Evolutionary conservation across 2,888 invertebrate genomes (phyloP).

Genomic region (Metalampra italica): DNA sequence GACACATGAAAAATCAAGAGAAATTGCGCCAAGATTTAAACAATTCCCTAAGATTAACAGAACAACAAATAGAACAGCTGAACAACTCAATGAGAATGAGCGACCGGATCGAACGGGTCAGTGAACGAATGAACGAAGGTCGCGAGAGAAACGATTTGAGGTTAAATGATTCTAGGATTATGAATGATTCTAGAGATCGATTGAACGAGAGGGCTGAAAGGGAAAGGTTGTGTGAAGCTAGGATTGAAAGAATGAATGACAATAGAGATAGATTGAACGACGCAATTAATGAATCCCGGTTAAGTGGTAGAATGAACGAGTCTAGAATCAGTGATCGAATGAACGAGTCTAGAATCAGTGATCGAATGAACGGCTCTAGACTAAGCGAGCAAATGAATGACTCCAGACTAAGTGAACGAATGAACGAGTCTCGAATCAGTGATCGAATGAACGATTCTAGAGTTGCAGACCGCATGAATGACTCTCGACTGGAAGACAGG

Average conservation of each 20-base stretch:
- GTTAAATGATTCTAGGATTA: slow-evolving; percentile 20
- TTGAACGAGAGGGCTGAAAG: slow-evolving; percentile 16
- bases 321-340: slow-evolving; percentile 21
- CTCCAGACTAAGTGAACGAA: slow-evolving; percentile 25
- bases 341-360: slow-evolving; percentile 25
- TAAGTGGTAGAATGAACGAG: slow-evolving; percentile 26
- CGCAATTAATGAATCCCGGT: slow-evolving; percentile 19
- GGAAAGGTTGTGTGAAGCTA: slow-evolving; percentile 28
- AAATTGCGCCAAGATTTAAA: slow-evolving; percentile 45
- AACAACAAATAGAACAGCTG: slow-evolving; percentile 41
- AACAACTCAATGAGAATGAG: slow-evolving; percentile 35
- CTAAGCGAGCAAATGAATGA: slow-evolving; percentile 22
- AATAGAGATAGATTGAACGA: slow-evolving; percentile 23
- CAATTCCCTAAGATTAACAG: slow-evolving; percentile 35
- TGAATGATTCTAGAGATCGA: slow-evolving; percentile 22
- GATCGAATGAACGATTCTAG: slow-evolving; percentile 39
- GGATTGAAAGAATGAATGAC: slow-evolving; percentile 33
- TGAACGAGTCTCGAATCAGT: slow-evolving; percentile 24
- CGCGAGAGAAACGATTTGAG: slow-evolving; percentile 13
- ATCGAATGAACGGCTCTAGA: slow-evolving; percentile 23
- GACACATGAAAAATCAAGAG: slow-evolving; percentile 51
- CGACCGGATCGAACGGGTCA: slow-evolving; percentile 6
- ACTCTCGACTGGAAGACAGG: slow-evolving; percentile 35
- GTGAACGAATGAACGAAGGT: slow-evolving; percentile 17
- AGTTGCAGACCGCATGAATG: slow-evolving; percentile 27